phyloP scores from a whole-genome alignment of 2,888 invertebrate species.

The Chloroclystis v-ata region DNA sequence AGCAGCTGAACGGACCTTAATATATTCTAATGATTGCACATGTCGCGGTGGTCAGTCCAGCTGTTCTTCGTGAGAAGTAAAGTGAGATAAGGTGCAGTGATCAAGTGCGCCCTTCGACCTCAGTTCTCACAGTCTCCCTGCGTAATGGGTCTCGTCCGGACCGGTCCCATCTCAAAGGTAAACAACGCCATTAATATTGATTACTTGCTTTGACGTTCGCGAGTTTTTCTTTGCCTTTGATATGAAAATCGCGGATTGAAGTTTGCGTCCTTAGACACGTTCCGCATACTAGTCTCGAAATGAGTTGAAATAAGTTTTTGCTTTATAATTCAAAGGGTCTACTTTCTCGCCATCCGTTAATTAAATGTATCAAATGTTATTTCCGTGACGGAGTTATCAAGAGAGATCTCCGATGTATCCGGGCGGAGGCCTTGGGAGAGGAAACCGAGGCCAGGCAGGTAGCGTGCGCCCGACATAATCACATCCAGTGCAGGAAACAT shows the following conservation, averaged over 20 bases:
- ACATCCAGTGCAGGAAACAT: slow-evolving; percentile 22
- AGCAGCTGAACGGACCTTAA: slow-evolving; percentile 70
- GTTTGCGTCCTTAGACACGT: slow-evolving; percentile 22
- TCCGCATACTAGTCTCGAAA: slow-evolving; percentile 8
- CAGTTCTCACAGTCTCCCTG: slow-evolving; percentile 71
- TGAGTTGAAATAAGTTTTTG: slow-evolving; percentile 17
- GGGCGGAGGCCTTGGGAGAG: slow-evolving; percentile 59
- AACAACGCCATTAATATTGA: slow-evolving; percentile 75
- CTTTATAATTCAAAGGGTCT: slow-evolving; percentile 31
- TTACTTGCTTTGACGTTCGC: slow-evolving; percentile 64
- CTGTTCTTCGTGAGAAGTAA: slow-evolving; percentile 69
- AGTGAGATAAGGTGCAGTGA: slow-evolving; percentile 61
- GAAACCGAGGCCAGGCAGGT: slow-evolving; percentile 62
- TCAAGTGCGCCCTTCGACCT: slow-evolving; percentile 71
- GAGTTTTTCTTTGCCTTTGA: slow-evolving; percentile 59
- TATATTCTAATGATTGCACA: slow-evolving; percentile 69
- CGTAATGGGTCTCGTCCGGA: slow-evolving; percentile 66
- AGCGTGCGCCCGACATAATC: slow-evolving; percentile 33
- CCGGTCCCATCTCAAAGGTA: slow-evolving; percentile 60
- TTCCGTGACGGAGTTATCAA: slow-evolving; percentile 55
- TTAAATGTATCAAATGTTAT: slow-evolving; percentile 40
- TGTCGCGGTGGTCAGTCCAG: slow-evolving; percentile 57
- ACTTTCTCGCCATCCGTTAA: slow-evolving; percentile 47
- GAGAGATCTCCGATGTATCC: slow-evolving; percentile 65
- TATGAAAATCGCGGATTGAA: slow-evolving; percentile 45